Conservation (phyloP, 1,140 invertebrate species). For the Zaprionus nigranus region DNA sequence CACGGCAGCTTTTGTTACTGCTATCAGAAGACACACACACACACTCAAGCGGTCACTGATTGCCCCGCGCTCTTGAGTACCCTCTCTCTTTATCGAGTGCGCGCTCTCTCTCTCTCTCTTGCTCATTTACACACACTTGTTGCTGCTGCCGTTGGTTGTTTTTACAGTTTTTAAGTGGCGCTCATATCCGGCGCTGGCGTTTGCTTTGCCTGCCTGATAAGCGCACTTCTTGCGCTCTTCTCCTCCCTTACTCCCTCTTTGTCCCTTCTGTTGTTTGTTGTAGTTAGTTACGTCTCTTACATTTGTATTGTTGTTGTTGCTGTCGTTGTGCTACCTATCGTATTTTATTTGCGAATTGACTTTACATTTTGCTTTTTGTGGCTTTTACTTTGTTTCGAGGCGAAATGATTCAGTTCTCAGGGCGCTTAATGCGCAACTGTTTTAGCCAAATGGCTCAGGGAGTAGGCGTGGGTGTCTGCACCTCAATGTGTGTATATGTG, state of each 20-base stretch:
- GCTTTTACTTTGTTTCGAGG: constrained; percentile 37
- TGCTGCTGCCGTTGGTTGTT: constrained; percentile 63
- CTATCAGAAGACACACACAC: constrained; percentile 36
- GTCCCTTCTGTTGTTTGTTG: neutral
- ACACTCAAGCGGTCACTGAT: constrained; percentile 1
- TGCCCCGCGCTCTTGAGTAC: neutral
- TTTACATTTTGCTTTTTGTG: constrained; percentile 41
- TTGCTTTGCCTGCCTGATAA: constrained; percentile 55
- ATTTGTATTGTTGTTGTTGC: constrained; percentile 42
- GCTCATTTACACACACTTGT: constrained; percentile 58
- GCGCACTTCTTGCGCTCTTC: constrained; percentile 35
- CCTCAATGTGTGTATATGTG: neutral
- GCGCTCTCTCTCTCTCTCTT: constrained; percentile 20
- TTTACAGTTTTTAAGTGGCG: constrained; percentile 82
- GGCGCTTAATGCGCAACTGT: constrained; percentile 56
- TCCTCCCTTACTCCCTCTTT: neutral
- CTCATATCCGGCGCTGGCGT: constrained; percentile 76
- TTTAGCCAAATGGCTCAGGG: constrained; percentile 32
- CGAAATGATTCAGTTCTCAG: constrained; percentile 49
- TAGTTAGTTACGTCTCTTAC: constrained; percentile 19
- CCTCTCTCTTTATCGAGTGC: constrained; percentile 3
- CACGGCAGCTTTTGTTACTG: constrained; percentile 58
- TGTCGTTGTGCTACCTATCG: constrained; percentile 40
- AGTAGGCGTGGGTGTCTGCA: neutral
- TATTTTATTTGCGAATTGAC: constrained; percentile 37